Evolutionary conservation across 2,113 vertebrate species (phyloP).

Genomic region (Saimiri boliviensis): DNA sequence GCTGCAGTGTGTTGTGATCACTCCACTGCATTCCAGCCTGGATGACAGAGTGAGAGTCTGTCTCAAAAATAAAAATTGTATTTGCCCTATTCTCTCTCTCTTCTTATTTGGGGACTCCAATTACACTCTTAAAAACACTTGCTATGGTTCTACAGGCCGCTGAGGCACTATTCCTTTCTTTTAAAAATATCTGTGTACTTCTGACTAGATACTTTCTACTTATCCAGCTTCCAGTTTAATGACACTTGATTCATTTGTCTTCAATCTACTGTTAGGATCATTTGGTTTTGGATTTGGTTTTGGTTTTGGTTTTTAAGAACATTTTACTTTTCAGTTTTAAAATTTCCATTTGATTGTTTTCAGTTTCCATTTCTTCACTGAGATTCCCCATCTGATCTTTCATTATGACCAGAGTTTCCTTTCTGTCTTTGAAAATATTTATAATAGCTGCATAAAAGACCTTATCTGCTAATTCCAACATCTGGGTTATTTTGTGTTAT

Average conservation of each 20-base stretch:
- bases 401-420: background rate
- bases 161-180: background rate
- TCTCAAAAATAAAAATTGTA: too few relatives aligned
- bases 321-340: background rate
- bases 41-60: too few relatives aligned
- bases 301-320: background rate
- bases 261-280: background rate
- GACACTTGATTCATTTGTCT: background rate
- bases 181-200: background rate
- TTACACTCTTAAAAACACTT: background rate
- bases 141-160: background rate
- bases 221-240: conserved; percentile 6
- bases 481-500: background rate
- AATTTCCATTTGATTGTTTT: background rate
- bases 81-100: background rate
- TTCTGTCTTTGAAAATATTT: background rate
- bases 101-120: background rate
- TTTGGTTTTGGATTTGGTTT: background rate
- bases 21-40: too few relatives aligned
- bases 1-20: too few relatives aligned
- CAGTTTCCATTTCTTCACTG: background rate
- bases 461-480: background rate
- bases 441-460: background rate
- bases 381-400: background rate
- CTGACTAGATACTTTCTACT: background rate